Base-by-base conservation (phyloP, 2,888 invertebrate species). In the Noctua fimbriata region DNA sequence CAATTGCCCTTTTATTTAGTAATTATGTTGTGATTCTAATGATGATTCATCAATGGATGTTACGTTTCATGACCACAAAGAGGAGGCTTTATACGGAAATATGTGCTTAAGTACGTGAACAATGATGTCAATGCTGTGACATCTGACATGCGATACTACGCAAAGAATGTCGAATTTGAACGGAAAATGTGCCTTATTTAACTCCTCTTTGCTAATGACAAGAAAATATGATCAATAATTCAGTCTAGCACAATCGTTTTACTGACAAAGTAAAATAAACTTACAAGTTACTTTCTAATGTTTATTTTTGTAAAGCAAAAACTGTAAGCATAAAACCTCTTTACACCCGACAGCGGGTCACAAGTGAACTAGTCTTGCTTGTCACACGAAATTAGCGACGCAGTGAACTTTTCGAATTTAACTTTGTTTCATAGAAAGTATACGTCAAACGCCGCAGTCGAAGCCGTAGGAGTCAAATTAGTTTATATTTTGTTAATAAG, bases 371-470 rank as follows among this genome's bases (percentile, higher is more conserved):
- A 81, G 83, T 85, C 83, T 82, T 73, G 77, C 77, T 49, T 83
- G 78, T 88, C 90, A 86, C 76, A 74, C 76, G n/a, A 85, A 88
- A 90, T 90, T 91, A 90, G 83, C 75, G 74, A 78, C 77, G 71
- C 55, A 72, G 47, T 67, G 73, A 91, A 90, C 86, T 90, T 90
- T 90, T 88, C 85, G 82, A 91, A 90, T 90, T 91, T 86, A 90
- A 91, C 79, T 90, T 90, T 73, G 81, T 86, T 86, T n/a, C 67
- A 76, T 81, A 78, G 80, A 86, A 87, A 89, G 76, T 87, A 88
- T 81, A 73, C 80, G 83, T 82, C 90, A 87, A 88, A 89, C 78
- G 60, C 76, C 63, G 71, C 58, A 69, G 44, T 77, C 81, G 49
- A 70, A 78, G 66, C 66, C 52, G 65, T 41, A 49, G 60, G 67